These are phyloP conservation scores for Ammodytes marinus DNA, from an alignment of 2,113 vertebrate genomes.

Conservation along the genomic window DNA sequence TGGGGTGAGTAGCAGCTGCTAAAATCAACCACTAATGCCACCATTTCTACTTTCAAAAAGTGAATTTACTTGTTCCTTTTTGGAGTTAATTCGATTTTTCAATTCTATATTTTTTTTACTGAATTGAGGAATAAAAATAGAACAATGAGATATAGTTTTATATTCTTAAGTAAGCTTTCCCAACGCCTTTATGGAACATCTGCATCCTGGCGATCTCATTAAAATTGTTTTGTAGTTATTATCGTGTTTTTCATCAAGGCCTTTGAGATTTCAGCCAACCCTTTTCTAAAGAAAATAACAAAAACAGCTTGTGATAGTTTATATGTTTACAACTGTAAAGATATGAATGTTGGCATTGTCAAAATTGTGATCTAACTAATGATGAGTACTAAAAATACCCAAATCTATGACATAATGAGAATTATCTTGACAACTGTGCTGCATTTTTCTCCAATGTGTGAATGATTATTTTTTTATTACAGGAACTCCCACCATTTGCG, in stretches of 20 bases:
- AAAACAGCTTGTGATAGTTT: not conserved
- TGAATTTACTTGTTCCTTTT: not conserved
- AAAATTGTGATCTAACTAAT: not conserved
- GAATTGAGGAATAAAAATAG: not conserved
- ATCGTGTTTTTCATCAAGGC: not conserved
- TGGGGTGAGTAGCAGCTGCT: slow-evolving; percentile 79
- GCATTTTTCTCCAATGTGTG: not conserved
- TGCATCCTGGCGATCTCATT: not conserved
- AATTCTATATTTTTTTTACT: not conserved
- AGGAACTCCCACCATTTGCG: slow-evolving; percentile 98
- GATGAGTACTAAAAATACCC: not conserved
- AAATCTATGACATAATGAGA: not conserved
- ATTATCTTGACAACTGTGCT: not conserved
- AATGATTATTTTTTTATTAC: slow-evolving; percentile 37
- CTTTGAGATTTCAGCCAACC: not conserved
- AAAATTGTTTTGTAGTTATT: not conserved
- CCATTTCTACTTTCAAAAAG: not conserved
- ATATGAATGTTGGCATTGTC: not conserved
- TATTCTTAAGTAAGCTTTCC: not conserved
- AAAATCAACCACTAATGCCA: not conserved
- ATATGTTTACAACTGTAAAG: not conserved
- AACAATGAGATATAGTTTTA: not conserved
- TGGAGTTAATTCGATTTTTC: not conserved
- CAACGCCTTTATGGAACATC: not conserved
- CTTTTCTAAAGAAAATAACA: not conserved